Evolutionary conservation across 2,113 vertebrate species (phyloP).

Genomic region (Phocoena sinus): DNA sequence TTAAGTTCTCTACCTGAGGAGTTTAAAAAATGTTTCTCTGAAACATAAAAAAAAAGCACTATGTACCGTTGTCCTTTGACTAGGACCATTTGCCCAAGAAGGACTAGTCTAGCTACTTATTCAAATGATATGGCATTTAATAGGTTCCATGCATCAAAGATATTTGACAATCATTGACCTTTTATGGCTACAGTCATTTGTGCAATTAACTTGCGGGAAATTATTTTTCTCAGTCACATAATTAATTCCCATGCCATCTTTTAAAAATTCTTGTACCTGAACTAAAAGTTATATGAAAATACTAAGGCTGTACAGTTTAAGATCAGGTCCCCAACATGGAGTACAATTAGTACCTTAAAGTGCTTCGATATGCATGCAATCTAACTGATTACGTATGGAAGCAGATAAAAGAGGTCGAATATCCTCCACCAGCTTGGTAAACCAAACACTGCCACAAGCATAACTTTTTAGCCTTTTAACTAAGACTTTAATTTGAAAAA

Average conservation of each 20-base stretch:
- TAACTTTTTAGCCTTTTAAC: background rate
- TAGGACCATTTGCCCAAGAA: conserved; percentile 32
- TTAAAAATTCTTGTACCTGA: conserved; percentile 46
- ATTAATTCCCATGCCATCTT: conserved; percentile 59
- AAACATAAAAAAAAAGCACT: background rate
- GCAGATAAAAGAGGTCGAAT: background rate
- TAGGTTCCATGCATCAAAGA: conserved; percentile 60
- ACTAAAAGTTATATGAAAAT: conserved; percentile 29
- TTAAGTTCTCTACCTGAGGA: background rate
- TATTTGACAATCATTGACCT: conserved; percentile 71
- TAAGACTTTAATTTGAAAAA: background rate
- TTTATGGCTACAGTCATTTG: conserved; percentile 69
- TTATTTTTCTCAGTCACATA: conserved; percentile 65
- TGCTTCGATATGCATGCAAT: background rate
- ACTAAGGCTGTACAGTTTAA: background rate
- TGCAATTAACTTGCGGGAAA: conserved; percentile 72
- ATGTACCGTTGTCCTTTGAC: background rate
- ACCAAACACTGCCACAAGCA: background rate
- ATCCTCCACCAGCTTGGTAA: background rate
- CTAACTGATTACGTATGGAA: background rate
- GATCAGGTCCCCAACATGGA: background rate
- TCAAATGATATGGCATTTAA: conserved; percentile 65
- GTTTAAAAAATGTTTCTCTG: background rate
- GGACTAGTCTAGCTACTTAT: conserved; percentile 43
- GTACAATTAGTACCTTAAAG: background rate